Evolutionary conservation across 2,888 invertebrate species (phyloP), one percentile per base, ranked within the genome.

Genomic region (Serripes groenlandicus): DNA sequence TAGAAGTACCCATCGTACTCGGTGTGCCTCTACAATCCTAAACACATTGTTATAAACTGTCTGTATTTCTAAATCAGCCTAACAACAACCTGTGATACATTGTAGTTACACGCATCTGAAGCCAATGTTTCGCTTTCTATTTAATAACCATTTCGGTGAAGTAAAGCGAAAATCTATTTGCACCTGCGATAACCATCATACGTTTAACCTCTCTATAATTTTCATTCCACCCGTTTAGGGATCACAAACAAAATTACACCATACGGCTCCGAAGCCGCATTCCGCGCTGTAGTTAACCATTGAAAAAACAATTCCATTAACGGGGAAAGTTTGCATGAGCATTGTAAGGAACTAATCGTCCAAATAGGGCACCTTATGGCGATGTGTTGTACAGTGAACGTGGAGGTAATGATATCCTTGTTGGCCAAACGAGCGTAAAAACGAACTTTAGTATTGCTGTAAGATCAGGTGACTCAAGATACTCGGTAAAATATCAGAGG

Each of bases 121-220:
- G n/a, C n/a, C n/a, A n/a, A n/a, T n/a, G n/a, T n/a, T n/a, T n/a
- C n/a, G n/a, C 32, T 42, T 66, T 37, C 66, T 28, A 37, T 66
- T 11, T 66, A 66, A 66, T 66, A 66, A 66, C 66, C 66, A 28
- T 64, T 74, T 74, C 28, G 73, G 30, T 37, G 60, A 66, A 42
- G 66, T 66, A 9, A 15, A 66, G 66, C 66, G 66, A 66, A 66
- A 66, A 66, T 66, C 66, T 60, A 69, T 60, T 72, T 66, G 66
- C 82, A 79, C 79, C 83, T 83, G 83, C 49, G 56, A 60, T 74
- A 42, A 66, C 71, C 74, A 79, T 75, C 81, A 71, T 52, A 58
- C 82, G 78, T 75, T 85, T 85, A 82, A 70, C 74, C 75, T 56
- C 78, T 70, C 79, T 85, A 74, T 85, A 82, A 85, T 82, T 81